phyloP scores from a whole-genome alignment of 30 jellyfish, hydroid and myxozoan genomes.

The Cassiopea xamachana region DNA sequence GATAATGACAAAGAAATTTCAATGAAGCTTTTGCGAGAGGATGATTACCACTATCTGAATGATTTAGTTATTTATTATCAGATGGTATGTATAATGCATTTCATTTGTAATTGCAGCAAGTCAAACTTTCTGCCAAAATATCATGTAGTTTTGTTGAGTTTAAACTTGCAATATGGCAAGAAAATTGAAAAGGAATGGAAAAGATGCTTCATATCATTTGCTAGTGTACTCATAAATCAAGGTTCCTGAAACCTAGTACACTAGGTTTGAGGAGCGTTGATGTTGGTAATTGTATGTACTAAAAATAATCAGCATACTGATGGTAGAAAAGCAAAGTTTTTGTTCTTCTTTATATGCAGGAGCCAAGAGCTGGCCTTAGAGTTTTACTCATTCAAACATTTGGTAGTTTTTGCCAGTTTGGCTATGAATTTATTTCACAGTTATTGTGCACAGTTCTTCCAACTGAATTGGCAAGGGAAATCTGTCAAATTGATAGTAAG shows the following conservation, averaged over 20 bases:
- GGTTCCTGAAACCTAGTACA: too few relatives aligned
- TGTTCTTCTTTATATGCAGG: conserved; percentile 31
- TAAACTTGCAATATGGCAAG: too few relatives aligned
- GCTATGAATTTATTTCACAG: conserved; percentile 68
- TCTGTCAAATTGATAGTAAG: conserved; percentile 68
- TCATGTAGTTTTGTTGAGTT: too few relatives aligned
- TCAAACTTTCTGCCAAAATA: not conserved
- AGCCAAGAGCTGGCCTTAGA: conserved; percentile 79
- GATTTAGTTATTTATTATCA: conserved; percentile 83
- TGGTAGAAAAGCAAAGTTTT: too few relatives aligned
- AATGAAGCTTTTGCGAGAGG: conserved; percentile 69
- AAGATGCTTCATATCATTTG: too few relatives aligned
- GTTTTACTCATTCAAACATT: conserved; percentile 71
- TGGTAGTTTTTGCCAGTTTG: conserved; percentile 86
- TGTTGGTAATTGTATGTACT: too few relatives aligned
- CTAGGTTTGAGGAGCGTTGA: too few relatives aligned
- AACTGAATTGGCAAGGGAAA: conserved; percentile 87
- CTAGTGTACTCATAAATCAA: too few relatives aligned
- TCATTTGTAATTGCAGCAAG: not conserved
- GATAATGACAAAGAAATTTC: conserved; percentile 42
- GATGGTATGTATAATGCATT: conserved; percentile 60
- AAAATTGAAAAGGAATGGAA: too few relatives aligned
- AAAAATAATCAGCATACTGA: too few relatives aligned
- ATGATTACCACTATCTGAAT: conserved; percentile 75
- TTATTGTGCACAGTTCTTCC: conserved; percentile 85